Conservation (phyloP, 1,140 invertebrate genomes). For the Phenacoccus solenopsis region DNA sequence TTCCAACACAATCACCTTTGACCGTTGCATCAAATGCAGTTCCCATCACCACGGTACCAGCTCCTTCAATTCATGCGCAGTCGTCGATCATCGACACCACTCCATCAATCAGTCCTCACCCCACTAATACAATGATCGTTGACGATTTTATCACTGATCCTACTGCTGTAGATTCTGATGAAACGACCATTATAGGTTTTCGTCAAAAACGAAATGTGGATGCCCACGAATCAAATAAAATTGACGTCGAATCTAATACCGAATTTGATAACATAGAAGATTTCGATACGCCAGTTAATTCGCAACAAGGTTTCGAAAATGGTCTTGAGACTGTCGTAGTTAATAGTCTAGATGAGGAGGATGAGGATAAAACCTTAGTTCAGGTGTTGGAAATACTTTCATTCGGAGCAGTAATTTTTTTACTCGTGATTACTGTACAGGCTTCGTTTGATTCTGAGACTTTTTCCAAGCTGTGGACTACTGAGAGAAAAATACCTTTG, state of each 20-base stretch:
- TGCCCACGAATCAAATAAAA: neutral
- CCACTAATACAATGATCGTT: neutral
- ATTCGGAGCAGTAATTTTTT: neutral
- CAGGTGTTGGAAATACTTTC: neutral
- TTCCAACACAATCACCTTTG: neutral
- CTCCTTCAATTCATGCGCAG: neutral
- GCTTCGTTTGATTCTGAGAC: neutral
- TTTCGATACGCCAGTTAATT: too few species aligned
- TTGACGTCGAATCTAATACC: neutral
- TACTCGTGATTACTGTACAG: neutral
- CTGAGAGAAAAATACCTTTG: neutral
- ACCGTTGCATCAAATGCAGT: neutral
- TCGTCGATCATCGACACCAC: neutral
- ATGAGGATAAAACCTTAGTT: neutral
- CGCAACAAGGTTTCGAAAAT: too few species aligned
- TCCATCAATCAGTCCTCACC: too few species aligned
- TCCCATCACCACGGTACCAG: neutral
- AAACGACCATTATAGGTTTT: neutral
- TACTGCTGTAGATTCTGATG: neutral
- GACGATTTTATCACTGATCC: too few species aligned
- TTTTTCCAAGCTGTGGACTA: neutral
- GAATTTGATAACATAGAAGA: too few species aligned
- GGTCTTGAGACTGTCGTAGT: neutral
- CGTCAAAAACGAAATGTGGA: neutral
- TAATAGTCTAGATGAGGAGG: neutral